Base-by-base conservation (phyloP, 2,797 vertebrate species). In the Leucoraja ocellata region DNA sequence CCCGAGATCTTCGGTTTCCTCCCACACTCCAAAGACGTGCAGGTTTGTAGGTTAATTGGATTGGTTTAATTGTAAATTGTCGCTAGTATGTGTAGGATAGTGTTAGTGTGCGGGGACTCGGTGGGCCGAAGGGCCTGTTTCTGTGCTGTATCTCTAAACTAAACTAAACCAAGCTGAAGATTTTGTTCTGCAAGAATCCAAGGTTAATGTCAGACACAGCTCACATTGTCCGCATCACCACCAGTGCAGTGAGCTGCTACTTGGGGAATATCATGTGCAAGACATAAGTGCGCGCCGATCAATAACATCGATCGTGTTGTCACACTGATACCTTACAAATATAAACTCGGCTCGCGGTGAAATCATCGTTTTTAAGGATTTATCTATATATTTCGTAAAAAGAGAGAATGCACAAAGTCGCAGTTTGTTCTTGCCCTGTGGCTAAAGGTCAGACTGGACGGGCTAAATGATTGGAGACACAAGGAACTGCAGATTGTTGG, bases 251-350 rank as follows among this genome's bases (percentile, higher is more conserved):
- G 14, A 68, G 5, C 36, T 88, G 84, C n/a, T 28, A 88, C 63
- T 88, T n/a, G n/a, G 84, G 84, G 61, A 88, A 88, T 88, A 88
- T 88, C 84, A 21, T 88, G 61, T 88, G 61, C 18, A 68, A 16
- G 28, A 36, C 16, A 88, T 88, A 88, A 88, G 65, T 68, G 84
- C n/a, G 18, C 68, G 14, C 13, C 18, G 36, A 88, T 88, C 84
- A 88, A 68, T 88, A 65, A 88, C 36, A 32, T 68, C 1, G 61
- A 36, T 88, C 68, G 32, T 68, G 36, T 36, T 88, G 84, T 16
- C 21, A 88, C 84, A 36, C 18, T 68, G 83, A 88, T 88, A 88
- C 16, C 14, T 0, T 5, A 54, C 46, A 54, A 54, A 32, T 2
- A 68, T 68, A 65, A 88, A 8, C 13, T 18, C 84, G 8, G n/a